A percentile compares a stretch with the other conserved stretches of the same genome.
Conservation (phyloP, 2,888 invertebrate species). For the Unio pictorum region DNA sequence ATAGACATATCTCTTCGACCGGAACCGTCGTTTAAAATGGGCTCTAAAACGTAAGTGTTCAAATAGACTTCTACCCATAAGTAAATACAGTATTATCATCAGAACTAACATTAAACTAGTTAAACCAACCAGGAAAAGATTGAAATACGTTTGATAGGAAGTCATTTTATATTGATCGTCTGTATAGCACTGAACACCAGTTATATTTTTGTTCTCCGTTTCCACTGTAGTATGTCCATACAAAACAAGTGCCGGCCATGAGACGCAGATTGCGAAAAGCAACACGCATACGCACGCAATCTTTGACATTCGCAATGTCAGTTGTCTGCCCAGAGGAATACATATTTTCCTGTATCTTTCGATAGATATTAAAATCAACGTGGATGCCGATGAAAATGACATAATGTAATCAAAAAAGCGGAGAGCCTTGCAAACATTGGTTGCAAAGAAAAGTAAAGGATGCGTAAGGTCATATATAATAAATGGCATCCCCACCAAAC, state of each 20-base stretch:
- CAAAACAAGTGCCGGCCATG: conserved; percentile 47
- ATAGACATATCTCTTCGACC: no score
- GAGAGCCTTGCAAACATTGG: conserved; percentile 14
- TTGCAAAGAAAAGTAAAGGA: conserved; percentile 7
- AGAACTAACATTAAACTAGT: conserved; percentile 26
- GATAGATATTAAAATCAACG: conserved; percentile 16
- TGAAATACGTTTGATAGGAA: conserved; percentile 41
- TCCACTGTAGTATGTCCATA: conserved; percentile 43
- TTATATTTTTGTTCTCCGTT: conserved; percentile 26
- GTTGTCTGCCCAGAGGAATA: conserved; percentile 43
- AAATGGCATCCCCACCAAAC: conserved; percentile 13
- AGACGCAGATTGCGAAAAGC: conserved; percentile 20
- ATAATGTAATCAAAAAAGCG: conserved; percentile 15
- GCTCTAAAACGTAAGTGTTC: conserved; percentile 9
- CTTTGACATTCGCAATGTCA: conserved; percentile 32
- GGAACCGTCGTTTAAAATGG: no score
- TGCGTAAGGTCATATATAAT: conserved; percentile 8
- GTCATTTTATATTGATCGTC: conserved; percentile 33
- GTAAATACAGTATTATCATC: conserved; percentile 37
- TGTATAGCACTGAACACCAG: conserved; percentile 45
- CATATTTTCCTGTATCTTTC: conserved; percentile 52
- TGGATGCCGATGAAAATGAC: conserved; percentile 8
- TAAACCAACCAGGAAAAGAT: conserved; percentile 33
- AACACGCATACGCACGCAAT: conserved; percentile 12
- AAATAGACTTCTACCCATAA: conserved; percentile 26